Percentiles rank a stretch among this genome's conserved stretches.
phyloP scores from a whole-genome alignment of 2,113 vertebrate genomes.

The Bubalus kerabau region DNA sequence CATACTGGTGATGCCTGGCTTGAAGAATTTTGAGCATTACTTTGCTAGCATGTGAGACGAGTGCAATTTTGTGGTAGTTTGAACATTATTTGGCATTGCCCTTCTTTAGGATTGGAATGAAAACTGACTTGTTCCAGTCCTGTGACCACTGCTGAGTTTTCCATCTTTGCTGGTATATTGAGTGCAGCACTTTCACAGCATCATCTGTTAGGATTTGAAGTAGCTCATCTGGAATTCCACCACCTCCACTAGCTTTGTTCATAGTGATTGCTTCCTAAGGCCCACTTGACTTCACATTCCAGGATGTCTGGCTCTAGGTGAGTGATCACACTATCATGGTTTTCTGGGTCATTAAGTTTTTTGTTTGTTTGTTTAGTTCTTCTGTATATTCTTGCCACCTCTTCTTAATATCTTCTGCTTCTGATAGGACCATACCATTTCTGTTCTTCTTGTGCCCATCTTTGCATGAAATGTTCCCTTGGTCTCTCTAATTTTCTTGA shows the following conservation, averaged over 20 bases:
- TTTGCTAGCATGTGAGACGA: not conserved
- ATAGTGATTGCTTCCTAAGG: not conserved
- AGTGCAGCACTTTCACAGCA: not conserved
- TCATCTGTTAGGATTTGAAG: not conserved
- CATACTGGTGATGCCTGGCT: not conserved
- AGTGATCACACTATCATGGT: not conserved
- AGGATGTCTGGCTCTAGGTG: not conserved
- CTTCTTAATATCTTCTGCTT: not conserved
- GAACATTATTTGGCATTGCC: not conserved
- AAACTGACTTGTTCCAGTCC: not conserved
- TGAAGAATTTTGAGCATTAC: not conserved
- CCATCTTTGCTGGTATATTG: not conserved
- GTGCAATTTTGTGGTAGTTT: not conserved
- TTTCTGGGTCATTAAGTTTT: not conserved
- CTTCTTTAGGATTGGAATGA: not conserved
- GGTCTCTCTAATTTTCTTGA: not conserved
- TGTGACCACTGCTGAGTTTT: not conserved
- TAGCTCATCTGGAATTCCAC: not conserved
- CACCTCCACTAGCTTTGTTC: not conserved
- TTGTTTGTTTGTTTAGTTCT: not conserved
- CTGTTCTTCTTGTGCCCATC: not conserved
- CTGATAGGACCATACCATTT: not conserved
- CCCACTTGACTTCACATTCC: not conserved
- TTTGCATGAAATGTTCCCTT: not conserved
- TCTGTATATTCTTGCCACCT: not conserved